These are phyloP conservation scores for Nannobrachium achirus DNA, from an alignment of 2,113 vertebrate genomes.

Conservation along the genomic window DNA sequence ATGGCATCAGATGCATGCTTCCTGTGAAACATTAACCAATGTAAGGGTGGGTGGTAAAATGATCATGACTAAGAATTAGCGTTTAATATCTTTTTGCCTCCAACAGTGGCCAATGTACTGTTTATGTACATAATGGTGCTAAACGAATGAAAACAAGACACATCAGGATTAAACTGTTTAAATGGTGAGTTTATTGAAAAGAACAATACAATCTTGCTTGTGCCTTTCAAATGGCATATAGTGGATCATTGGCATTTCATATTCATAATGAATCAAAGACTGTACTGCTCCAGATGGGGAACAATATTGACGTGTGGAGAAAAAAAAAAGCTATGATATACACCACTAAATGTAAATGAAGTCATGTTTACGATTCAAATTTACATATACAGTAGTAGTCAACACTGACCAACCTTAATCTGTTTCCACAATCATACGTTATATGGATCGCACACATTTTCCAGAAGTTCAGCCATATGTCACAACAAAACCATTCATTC, in stretches of 20 bases:
- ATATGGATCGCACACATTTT: constrained; percentile 13
- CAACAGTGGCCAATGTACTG: neutral
- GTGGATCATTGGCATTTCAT: constrained; percentile 11
- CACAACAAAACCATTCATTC: constrained; percentile 24
- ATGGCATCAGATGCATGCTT: too few relatives aligned
- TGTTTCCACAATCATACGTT: neutral
- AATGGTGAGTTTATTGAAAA: constrained; percentile 76
- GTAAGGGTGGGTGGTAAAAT: too few relatives aligned
- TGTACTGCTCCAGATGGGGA: constrained; percentile 5
- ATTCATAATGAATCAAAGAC: neutral
- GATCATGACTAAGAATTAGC: too few relatives aligned
- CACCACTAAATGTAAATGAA: constrained; percentile 16
- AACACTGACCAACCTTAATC: neutral
- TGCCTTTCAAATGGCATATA: constrained; percentile 51
- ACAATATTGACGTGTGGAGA: neutral
- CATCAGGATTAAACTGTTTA: constrained; percentile 19
- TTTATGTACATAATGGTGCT: neutral
- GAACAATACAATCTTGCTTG: constrained; percentile 54
- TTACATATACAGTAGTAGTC: constrained; percentile 31
- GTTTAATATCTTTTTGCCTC: neutral
- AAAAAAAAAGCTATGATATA: too few relatives aligned
- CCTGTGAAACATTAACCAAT: too few relatives aligned
- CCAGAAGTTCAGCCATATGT: constrained; percentile 1
- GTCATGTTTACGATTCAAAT: constrained; percentile 34
- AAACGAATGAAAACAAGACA: neutral